These are phyloP conservation scores for Papilio machaon DNA, from an alignment of 1,140 invertebrate species.

Conservation along the genomic window DNA sequence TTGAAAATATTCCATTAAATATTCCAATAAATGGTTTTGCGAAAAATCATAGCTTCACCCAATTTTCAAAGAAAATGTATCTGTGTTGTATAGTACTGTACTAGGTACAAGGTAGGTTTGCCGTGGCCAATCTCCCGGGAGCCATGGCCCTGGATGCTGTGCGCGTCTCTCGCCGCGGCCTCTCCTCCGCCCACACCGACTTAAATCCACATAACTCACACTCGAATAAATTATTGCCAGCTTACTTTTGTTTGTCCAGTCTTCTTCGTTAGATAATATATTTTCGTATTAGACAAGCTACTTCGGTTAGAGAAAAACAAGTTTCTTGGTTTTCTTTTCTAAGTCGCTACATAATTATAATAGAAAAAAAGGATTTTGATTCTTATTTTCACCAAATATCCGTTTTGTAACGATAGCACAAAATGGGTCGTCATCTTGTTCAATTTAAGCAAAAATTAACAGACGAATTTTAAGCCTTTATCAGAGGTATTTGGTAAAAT, in stretches of 20 bases:
- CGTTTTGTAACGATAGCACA: too few species aligned
- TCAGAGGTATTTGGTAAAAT: neutral
- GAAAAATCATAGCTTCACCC: too few species aligned
- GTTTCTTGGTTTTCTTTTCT: constrained; percentile 10
- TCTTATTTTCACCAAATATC: too few species aligned
- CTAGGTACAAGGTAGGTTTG: neutral
- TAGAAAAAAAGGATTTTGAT: too few species aligned
- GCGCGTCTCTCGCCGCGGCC: constrained; percentile 52
- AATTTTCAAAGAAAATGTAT: neutral
- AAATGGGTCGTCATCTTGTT: too few species aligned
- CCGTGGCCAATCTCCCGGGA: neutral
- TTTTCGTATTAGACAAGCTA: constrained; percentile 51
- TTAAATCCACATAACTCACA: constrained; percentile 76
- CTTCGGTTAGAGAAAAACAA: constrained; percentile 8
- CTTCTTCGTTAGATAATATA: constrained; percentile 61
- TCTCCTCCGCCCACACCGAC: constrained; percentile 68
- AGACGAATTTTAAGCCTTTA: neutral
- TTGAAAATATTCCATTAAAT: too few species aligned
- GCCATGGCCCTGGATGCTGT: neutral
- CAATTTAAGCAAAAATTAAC: too few species aligned
- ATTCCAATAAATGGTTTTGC: too few species aligned
- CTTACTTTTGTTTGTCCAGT: constrained; percentile 64
- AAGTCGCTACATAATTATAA: too few species aligned
- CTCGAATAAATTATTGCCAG: constrained; percentile 72
- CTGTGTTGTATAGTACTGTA: neutral